These are phyloP conservation scores for Holacanthus passer DNA, from an alignment of 2,113 vertebrate genomes.

Conservation along the genomic window DNA sequence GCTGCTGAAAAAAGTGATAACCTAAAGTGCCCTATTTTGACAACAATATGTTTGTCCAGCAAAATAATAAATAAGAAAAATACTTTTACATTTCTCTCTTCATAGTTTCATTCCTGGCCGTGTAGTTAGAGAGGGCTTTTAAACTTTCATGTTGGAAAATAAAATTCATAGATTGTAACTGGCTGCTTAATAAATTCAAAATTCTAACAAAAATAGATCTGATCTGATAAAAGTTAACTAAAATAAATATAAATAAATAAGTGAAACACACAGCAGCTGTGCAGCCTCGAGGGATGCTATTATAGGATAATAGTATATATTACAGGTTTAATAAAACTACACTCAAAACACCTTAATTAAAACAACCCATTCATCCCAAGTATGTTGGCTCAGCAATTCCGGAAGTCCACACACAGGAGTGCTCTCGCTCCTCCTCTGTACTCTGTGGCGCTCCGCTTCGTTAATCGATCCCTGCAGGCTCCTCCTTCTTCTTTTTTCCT, in stretches of 20 bases:
- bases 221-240: no score
- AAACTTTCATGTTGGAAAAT: not conserved
- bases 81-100: not conserved
- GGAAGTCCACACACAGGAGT: not conserved
- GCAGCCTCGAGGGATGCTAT: not conserved
- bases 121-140: not conserved
- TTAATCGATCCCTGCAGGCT: conserved; percentile 66
- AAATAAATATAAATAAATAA: not conserved
- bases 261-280: not conserved
- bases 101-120: no score
- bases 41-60: no score
- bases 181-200: no score
- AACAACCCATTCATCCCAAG: not conserved
- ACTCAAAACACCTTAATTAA: not conserved
- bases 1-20: not conserved
- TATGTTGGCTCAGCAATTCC: not conserved
- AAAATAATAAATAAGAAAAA: not conserved
- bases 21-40: not conserved
- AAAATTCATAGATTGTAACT: not conserved
- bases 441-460: conserved; percentile 44
- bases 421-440: conserved; percentile 14
- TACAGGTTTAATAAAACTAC: not conserved
- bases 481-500: conserved; percentile 66
- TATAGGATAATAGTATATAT: not conserved
- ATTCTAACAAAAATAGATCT: no score